phyloP scores from a whole-genome alignment of 1,140 invertebrate genomes.

The Littorina saxatilis region DNA sequence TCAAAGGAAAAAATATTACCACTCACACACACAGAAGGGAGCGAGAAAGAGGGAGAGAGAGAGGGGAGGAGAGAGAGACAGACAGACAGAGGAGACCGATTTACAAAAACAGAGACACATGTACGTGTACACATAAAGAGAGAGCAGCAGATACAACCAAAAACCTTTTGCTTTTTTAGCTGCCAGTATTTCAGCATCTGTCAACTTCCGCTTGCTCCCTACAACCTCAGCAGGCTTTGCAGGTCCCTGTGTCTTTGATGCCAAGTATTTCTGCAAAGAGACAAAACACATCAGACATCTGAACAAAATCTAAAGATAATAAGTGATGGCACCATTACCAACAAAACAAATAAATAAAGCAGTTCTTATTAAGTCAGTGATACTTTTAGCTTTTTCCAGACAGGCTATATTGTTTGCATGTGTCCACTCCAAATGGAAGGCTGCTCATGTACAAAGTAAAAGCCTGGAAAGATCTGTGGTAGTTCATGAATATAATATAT shows the following conservation, averaged over 20 bases:
- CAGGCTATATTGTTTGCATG: background rate
- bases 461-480: too few species aligned
- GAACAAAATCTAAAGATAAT: background rate
- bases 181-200: slow-evolving; percentile 6
- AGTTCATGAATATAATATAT: too few species aligned
- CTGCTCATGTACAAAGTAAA: too few species aligned
- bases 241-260: slow-evolving; percentile 27
- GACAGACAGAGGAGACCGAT: too few species aligned
- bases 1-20: too few species aligned
- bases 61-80: too few species aligned
- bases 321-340: too few species aligned
- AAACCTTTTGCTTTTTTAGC: slow-evolving; percentile 27
- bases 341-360: background rate
- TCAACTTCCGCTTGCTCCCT: slow-evolving; percentile 15
- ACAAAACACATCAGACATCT: background rate
- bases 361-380: background rate
- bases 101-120: background rate
- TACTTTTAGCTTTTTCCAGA: too few species aligned
- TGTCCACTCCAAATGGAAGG: too few species aligned
- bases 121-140: background rate
- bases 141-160: background rate
- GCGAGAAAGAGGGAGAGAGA: too few species aligned
- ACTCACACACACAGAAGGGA: too few species aligned
- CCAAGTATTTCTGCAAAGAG: background rate
- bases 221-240: background rate